Evolutionary conservation across 2,113 vertebrate species (phyloP), one percentile per base, ranked within the genome.

Genomic region (Craseonycteris thonglongyai): DNA sequence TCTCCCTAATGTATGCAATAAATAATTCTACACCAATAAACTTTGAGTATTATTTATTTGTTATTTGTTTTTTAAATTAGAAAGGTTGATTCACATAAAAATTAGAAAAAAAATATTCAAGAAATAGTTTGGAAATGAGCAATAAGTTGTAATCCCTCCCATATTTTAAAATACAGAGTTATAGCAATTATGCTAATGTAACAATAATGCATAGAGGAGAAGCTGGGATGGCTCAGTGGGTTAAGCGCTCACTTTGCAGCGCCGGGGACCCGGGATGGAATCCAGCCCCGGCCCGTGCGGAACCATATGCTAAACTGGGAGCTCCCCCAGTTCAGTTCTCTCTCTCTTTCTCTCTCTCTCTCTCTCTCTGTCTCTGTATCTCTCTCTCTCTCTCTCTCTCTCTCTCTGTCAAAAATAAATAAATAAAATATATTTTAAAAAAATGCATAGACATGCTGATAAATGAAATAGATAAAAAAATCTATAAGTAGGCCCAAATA

Each of bases 91-190:
- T 90, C 28, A 86, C 42, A 76, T 66, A 45, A 18, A 89, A 65
- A 71, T 78, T 87, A 83, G 24, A 21, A 81, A 49, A 49, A 88
- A 78, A 28, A 24, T 7, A 12, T 35, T 65, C 14, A 65, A 92
- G 69, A 89, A 76, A 85, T n/a, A 66, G 66, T 79, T 6, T 65
- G 38, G 26, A 10, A 61, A 71, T n/a, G 5, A 84, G 16, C 49
- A 65, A 78, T 11, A 91, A 59, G 16, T 68, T 68, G 15, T 22
- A 68, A 84, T 9, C 35, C 19, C 18, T 82, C 12, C 11, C 26
- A 47, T 63, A 56, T 83, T n/a, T 95, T 88, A 95, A 93, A 82
- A 83, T 45, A 87, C 1, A 87, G n/a, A 78, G 2, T 45, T 82
- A 61, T 3, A 61, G 9, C 56, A 71, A 56, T 78, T 56, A 63